Conservation (phyloP, 2,888 invertebrate genomes). For the Ariolimax columbianus region DNA sequence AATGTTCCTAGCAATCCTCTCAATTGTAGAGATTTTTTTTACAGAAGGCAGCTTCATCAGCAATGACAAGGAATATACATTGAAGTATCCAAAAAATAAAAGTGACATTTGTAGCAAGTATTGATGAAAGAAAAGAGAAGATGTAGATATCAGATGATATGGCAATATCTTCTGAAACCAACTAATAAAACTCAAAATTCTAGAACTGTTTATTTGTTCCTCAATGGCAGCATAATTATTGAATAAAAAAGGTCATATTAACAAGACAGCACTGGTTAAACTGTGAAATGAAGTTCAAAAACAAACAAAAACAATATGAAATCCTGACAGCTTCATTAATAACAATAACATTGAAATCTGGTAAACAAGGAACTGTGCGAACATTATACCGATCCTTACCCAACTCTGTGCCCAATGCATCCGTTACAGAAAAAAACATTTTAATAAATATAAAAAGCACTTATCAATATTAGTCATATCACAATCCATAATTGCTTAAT, state of each 20-base stretch:
- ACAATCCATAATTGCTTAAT: neutral
- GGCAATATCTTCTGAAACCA: too few relatives aligned
- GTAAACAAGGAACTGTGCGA: neutral
- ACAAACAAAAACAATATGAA: neutral
- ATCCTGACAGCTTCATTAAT: neutral
- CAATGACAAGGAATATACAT: too few relatives aligned
- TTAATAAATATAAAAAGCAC: neutral
- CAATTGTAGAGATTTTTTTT: too few relatives aligned
- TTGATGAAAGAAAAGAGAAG: too few relatives aligned
- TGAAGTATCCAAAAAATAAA: too few relatives aligned
- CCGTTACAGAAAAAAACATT: neutral
- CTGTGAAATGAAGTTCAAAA: neutral
- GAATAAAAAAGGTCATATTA: neutral
- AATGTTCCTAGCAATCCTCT: too few relatives aligned
- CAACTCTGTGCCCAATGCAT: neutral
- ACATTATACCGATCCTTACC: neutral
- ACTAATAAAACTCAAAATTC: neutral
- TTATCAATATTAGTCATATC: neutral
- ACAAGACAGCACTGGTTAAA: neutral
- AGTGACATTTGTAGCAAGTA: too few relatives aligned
- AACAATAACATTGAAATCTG: neutral
- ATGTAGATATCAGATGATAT: too few relatives aligned
- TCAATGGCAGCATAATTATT: neutral
- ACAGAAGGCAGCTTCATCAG: too few relatives aligned
- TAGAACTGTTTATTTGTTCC: slow-evolving; percentile 20